Conservation (phyloP, 2,113 vertebrate species). For the Sphyrna mokarran region DNA sequence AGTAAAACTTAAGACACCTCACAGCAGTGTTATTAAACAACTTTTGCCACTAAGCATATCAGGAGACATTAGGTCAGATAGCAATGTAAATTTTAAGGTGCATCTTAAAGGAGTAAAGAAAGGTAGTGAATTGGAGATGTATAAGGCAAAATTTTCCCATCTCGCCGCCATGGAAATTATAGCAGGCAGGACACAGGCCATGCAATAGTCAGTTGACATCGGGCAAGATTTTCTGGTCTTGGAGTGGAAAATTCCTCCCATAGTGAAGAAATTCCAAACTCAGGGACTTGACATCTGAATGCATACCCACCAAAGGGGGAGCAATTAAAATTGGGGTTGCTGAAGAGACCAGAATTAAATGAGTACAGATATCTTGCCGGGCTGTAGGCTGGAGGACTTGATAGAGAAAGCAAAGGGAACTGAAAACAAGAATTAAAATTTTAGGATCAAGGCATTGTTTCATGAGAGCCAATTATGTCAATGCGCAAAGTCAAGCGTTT, state of each 20-base stretch:
- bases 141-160: not conserved
- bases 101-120: not conserved
- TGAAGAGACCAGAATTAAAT: not conserved
- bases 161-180: no score
- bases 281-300: not conserved
- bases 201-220: no score
- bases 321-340: not conserved
- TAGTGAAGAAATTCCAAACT: not conserved
- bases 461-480: not conserved
- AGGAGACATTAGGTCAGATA: not conserved
- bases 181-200: no score
- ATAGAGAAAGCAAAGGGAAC: not conserved
- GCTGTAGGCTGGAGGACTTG: not conserved
- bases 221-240: no score
- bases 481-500: not conserved
- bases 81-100: not conserved
- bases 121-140: not conserved
- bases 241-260: no score
- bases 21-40: not conserved
- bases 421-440: not conserved
- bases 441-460: not conserved
- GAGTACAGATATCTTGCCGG: not conserved
- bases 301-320: not conserved
- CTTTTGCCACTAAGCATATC: not conserved
- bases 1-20: not conserved